Evolutionary conservation across 2,113 vertebrate species (phyloP).

Genomic region (Nerophis lumbriciformis): DNA sequence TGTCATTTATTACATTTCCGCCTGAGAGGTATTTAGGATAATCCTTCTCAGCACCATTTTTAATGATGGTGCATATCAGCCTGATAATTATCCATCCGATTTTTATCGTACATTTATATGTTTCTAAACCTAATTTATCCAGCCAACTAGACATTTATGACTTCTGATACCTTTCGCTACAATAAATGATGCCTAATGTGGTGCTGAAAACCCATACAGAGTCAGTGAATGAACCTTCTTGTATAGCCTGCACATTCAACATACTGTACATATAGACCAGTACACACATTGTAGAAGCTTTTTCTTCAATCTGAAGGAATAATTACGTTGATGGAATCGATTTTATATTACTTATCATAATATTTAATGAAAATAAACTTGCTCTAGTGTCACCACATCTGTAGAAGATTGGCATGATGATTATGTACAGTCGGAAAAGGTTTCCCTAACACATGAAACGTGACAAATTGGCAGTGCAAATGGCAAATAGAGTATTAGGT

Average conservation of each 20-base stretch:
- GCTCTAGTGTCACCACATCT: no score
- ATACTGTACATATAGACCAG: conserved; percentile 17
- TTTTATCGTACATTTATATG: background rate
- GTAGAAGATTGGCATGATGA: no score
- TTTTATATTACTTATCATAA: background rate
- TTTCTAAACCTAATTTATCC: conserved; percentile 31
- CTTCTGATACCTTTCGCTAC: conserved; percentile 40
- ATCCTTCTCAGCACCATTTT: no score
- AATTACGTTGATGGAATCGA: conserved; percentile 23
- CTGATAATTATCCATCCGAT: no score
- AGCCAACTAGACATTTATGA: conserved; percentile 29
- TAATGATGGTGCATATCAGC: no score
- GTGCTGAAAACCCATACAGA: conserved; percentile 30
- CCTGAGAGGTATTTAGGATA: no score
- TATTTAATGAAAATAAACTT: no score
- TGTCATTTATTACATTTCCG: no score
- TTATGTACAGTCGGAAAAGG: no score
- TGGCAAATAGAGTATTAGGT: no score
- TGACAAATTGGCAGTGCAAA: no score
- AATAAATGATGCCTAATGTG: conserved; percentile 53
- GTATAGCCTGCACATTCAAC: conserved; percentile 1
- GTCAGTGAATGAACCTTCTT: conserved; percentile 33
- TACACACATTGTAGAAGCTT: background rate
- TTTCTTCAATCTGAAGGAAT: conserved; percentile 21
- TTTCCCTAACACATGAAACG: no score